Evolutionary conservation across 2,797 vertebrate species (phyloP).

Genomic region (Brachyalestes nurse): DNA sequence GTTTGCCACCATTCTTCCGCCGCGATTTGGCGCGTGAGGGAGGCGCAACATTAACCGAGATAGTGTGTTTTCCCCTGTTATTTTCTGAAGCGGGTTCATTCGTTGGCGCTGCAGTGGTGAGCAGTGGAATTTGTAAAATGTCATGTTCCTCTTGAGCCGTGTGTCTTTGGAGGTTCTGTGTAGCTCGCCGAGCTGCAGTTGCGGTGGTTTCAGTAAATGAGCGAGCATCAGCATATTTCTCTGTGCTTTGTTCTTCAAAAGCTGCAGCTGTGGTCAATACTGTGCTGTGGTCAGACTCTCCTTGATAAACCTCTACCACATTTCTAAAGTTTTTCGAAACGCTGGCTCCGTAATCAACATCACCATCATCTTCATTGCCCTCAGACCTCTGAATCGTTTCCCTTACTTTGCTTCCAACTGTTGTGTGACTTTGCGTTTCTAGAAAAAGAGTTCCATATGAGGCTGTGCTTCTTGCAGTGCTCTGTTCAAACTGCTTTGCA

Average conservation of each 20-base stretch:
- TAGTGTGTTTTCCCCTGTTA: constrained; percentile 26
- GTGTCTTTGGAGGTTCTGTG: constrained; percentile 37
- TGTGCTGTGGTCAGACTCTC: constrained; percentile 48
- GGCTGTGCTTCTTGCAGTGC: constrained; percentile 48
- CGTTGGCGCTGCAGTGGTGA: constrained; percentile 35
- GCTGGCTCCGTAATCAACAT: background rate
- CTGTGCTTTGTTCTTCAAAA: constrained; percentile 39
- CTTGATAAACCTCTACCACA: constrained; percentile 47
- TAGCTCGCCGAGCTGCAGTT: constrained; percentile 27
- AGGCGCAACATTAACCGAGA: constrained; percentile 16
- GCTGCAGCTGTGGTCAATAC: constrained; percentile 45
- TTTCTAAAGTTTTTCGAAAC: constrained; percentile 51
- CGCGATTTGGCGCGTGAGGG: constrained; percentile 56
- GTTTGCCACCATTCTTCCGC: constrained; percentile 74
- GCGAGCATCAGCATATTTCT: constrained; percentile 53
- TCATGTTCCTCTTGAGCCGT: constrained; percentile 32
- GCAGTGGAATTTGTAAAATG: constrained; percentile 47
- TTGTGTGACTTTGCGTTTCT: constrained; percentile 58
- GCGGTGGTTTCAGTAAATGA: constrained; percentile 47
- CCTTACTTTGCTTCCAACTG: constrained; percentile 60
- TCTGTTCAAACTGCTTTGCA: constrained; percentile 54
- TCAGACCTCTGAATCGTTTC: constrained; percentile 50
- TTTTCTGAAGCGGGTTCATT: constrained; percentile 28
- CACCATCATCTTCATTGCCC: background rate
- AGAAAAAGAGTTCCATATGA: constrained; percentile 51